Base-by-base conservation (phyloP, 2,888 invertebrate genomes). In the Xylota segnis region DNA sequence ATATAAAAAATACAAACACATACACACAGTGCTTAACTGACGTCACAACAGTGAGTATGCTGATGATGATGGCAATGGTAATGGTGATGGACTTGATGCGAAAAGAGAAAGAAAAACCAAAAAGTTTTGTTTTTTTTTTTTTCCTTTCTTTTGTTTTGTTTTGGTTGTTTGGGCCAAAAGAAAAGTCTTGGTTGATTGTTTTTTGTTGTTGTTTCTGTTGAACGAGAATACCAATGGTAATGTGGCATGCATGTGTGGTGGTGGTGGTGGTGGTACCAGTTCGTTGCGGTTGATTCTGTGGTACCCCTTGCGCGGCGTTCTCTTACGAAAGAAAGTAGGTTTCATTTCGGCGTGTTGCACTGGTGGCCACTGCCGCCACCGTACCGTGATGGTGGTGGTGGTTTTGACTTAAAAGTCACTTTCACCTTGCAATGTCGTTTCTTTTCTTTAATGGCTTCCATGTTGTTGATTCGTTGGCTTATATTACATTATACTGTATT, bases 361-460 rank as follows among this genome's bases (percentile, higher is more conserved):
- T 32, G 70, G 77, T 29, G 4, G 61, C 9, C 16, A 5, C n/a
- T n/a, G n/a, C n/a, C n/a, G n/a, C n/a, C n/a, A n/a, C n/a, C n/a
- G n/a, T n/a, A n/a, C 59, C 14, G 58, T 32, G 29, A 27, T 74
- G 50, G 59, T 61, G 40, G 56, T 43, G 59, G 45, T 70, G 74
- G 66, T 71, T 83, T 76, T 81, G 65, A 59, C 75, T 86, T 59
- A 66, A 76, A 66, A 86, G 76, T 92, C 90, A 91, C 91, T 91
- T 91, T 91, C 91, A 92, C 91, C 91, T 91, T 91, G 91, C 91
- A 91, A 92, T 91, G 91, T 90, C 91, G 91, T 92, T 90, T 91
- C 90, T 90, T 92, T 92, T 91, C 91, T 90, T 91, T 90, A 84
- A 84, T 79, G 84, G 75, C 75, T 74, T 84, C 82, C 81, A 86